Conservation (phyloP, 2,888 invertebrate species). For the Azorinus chamasolen region DNA sequence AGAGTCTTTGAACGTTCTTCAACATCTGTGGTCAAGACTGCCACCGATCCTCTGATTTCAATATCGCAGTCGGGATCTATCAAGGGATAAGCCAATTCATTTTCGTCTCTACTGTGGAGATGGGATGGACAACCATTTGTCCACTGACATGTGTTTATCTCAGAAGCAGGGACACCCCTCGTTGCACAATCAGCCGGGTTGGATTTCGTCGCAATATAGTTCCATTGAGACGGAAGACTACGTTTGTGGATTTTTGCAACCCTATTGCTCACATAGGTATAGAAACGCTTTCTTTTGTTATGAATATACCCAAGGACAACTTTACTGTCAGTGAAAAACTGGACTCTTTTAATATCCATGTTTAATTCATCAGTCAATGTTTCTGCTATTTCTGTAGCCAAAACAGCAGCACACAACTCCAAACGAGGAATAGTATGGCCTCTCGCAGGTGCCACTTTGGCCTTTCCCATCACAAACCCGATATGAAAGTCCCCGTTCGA, state of each 20-base stretch:
- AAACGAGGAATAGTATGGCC: slow-evolving; percentile 65
- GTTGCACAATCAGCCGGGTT: slow-evolving; percentile 24
- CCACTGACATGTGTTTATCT: too few species aligned
- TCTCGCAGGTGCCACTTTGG: slow-evolving; percentile 56
- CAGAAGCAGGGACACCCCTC: neutral
- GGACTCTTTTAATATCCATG: neutral
- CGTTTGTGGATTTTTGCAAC: slow-evolving; percentile 25
- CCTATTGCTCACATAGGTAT: slow-evolving; percentile 53
- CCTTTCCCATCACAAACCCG: slow-evolving; percentile 65
- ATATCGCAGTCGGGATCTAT: too few species aligned
- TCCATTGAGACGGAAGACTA: slow-evolving; percentile 12
- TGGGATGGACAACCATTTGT: too few species aligned
- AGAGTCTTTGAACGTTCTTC: too few species aligned
- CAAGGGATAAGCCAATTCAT: too few species aligned
- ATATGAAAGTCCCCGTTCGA: slow-evolving; percentile 8
- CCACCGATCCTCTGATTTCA: too few species aligned
- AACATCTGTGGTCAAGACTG: too few species aligned
- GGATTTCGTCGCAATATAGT: slow-evolving; percentile 1
- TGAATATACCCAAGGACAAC: slow-evolving; percentile 41
- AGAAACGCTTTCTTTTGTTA: slow-evolving; percentile 50
- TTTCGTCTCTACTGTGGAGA: too few species aligned
- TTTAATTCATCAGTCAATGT: slow-evolving; percentile 31
- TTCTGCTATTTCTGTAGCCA: slow-evolving; percentile 43
- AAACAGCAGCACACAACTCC: slow-evolving; percentile 63
- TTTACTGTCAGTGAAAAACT: slow-evolving; percentile 49